Evolutionary conservation across 2,888 invertebrate species (phyloP).

Genomic region (Yponomeuta evonymella): DNA sequence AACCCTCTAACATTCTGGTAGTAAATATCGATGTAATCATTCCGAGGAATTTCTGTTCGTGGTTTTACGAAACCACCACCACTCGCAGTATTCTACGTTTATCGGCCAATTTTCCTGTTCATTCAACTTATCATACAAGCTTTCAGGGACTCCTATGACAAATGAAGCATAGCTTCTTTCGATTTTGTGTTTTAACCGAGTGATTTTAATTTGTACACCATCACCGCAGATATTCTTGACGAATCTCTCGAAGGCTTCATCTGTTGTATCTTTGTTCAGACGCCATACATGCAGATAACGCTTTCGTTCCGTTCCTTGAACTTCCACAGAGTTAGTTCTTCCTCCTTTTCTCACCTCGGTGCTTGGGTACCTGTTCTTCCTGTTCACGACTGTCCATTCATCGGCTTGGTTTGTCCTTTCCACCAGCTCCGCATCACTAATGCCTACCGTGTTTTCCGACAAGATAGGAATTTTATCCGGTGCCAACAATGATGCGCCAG

Average conservation of each 20-base stretch:
- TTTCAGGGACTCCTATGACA: conserved; percentile 24
- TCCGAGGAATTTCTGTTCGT: conserved; percentile 5
- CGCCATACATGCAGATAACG: conserved; percentile 23
- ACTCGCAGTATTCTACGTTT: conserved; percentile 23
- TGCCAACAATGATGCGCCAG: too few relatives aligned
- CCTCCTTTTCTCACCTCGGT: not conserved
- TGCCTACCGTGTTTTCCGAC: too few relatives aligned
- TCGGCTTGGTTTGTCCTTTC: too few relatives aligned
- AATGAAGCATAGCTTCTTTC: conserved; percentile 25
- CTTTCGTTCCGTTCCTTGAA: conserved; percentile 14
- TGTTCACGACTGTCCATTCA: conserved; percentile 1
- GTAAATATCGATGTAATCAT: conserved; percentile 6
- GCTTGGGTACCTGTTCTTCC: not conserved
- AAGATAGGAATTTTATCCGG: too few relatives aligned
- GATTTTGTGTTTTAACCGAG: conserved; percentile 22
- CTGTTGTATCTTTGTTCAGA: conserved; percentile 21
- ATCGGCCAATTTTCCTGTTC: conserved; percentile 20
- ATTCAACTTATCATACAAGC: conserved; percentile 18
- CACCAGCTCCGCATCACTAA: too few relatives aligned
- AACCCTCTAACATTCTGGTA: conserved; percentile 18
- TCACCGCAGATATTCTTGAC: conserved; percentile 19
- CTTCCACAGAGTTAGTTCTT: not conserved
- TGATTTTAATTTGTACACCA: conserved; percentile 15
- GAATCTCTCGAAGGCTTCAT: conserved; percentile 15
- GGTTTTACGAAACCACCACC: conserved; percentile 23